Evolutionary conservation across 2,888 invertebrate genomes (phyloP).

Genomic region (Ormyrus labotus): DNA sequence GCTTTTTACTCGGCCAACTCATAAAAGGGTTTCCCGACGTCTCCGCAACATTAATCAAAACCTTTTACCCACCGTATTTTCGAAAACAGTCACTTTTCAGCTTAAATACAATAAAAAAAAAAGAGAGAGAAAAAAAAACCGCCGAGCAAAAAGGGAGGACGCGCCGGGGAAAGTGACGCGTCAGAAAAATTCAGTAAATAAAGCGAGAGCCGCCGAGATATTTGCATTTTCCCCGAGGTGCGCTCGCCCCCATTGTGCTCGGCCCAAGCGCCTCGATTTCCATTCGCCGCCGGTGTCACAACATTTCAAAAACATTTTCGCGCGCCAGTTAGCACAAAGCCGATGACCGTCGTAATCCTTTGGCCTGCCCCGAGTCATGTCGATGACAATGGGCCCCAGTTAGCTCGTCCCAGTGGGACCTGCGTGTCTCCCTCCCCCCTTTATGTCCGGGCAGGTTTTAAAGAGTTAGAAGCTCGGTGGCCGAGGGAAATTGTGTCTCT

Average conservation of each 20-base stretch:
- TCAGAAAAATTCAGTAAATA: conserved; percentile 45
- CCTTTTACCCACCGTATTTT: conserved; percentile 8
- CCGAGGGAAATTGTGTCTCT: no score
- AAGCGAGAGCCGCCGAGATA: conserved; percentile 9
- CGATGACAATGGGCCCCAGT: conserved; percentile 60
- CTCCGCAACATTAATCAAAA: conserved; percentile 44
- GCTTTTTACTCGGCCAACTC: neutral
- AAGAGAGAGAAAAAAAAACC: neutral
- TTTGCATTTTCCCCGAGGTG: conserved; percentile 25
- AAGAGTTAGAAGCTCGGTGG: conserved; percentile 63
- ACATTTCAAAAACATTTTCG: conserved; percentile 61
- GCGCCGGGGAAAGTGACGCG: conserved; percentile 43
- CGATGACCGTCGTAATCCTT: conserved; percentile 65
- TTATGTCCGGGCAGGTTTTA: conserved; percentile 60
- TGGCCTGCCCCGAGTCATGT: conserved; percentile 69
- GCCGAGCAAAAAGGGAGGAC: neutral
- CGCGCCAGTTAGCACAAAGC: conserved; percentile 35
- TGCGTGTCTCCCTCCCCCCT: conserved; percentile 51
- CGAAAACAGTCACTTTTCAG: neutral
- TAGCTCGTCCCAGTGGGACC: conserved; percentile 62
- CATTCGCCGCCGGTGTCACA: conserved; percentile 61
- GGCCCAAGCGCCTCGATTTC: neutral
- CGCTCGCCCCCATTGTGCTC: conserved; percentile 21
- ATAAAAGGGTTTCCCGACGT: conserved; percentile 26
- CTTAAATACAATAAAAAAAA: neutral